A percentile compares a stretch with the other conserved stretches of the same genome.
Conservation (phyloP, 1,140 invertebrate genomes). For the Diorhabda sublineata region DNA sequence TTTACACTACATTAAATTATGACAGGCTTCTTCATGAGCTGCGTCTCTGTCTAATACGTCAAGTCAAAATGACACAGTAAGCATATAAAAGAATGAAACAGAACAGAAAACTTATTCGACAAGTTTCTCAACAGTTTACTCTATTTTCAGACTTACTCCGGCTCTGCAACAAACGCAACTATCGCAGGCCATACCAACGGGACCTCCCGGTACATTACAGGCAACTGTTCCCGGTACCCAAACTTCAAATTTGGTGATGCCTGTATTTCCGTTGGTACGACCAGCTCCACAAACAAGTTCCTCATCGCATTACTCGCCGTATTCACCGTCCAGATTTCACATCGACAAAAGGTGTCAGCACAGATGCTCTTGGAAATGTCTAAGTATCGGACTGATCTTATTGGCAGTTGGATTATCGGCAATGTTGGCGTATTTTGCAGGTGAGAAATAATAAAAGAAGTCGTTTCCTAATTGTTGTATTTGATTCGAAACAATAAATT, state of each 20-base stretch:
- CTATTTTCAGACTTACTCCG: background rate
- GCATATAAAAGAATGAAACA: too few relatives aligned
- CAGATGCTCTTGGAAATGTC: slow-evolving; percentile 92
- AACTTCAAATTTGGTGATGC: slow-evolving; percentile 70
- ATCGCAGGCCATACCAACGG: slow-evolving; percentile 41
- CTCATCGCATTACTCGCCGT: slow-evolving; percentile 74
- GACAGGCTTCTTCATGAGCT: too few relatives aligned
- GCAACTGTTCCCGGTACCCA: slow-evolving; percentile 43
- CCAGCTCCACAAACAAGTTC: slow-evolving; percentile 60
- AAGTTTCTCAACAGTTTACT: too few relatives aligned
- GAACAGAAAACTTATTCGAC: too few relatives aligned
- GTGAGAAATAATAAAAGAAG: slow-evolving; percentile 59
- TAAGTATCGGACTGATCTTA: slow-evolving; percentile 85
- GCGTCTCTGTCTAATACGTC: too few relatives aligned
- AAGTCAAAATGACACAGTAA: too few relatives aligned
- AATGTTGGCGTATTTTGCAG: slow-evolving; percentile 90
- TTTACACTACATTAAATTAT: too few relatives aligned
- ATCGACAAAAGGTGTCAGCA: slow-evolving; percentile 90
- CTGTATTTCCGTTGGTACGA: slow-evolving; percentile 66
- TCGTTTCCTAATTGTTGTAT: background rate
- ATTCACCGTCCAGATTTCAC: slow-evolving; percentile 87
- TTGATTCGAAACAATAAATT: too few relatives aligned
- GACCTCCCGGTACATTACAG: slow-evolving; percentile 40
- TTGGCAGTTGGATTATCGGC: slow-evolving; percentile 81
- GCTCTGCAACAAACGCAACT: slow-evolving; percentile 47